Evolutionary conservation across 2,797 vertebrate species (phyloP), one percentile per base, ranked within the genome.

Genomic region (Lutjanus campechanus): DNA sequence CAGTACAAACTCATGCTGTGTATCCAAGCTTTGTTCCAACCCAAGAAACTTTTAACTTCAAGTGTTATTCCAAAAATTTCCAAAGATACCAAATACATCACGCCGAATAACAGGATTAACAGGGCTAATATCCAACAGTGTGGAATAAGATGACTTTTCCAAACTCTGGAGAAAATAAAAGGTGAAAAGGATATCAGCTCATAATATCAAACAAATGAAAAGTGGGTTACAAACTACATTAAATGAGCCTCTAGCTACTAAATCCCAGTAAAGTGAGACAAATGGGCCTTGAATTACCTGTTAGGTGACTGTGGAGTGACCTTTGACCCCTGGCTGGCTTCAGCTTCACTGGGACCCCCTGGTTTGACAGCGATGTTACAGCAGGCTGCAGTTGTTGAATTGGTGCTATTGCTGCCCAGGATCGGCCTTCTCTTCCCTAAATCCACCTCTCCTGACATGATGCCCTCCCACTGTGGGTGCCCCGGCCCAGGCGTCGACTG

Each of bases 381-480:
- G 79, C 86, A 90, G 54, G 75, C 80, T 67, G 79, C 80, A 5
- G 76, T 63, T 41, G 69, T 73, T 76, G 84, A 58, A 66, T 77
- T 81, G 1, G 85, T 76, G 7, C 55, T 75, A 58, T 53, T 85
- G 46, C 65, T 83, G 20, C 67, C 80, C 17, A 91, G 68, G n/a
- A 90, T 65, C 0, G 83, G 80, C 59, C 76, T 86, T 79, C 92
- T 82, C 73, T 89, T 84, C 55, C 67, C 80, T 58, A 87, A 74
- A 63, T 90, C 85, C 69, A 85, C 77, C 0, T 61, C 47, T 20
- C 87, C 84, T 15, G 93, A 81, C 67, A 89, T 22, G 0, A 91
- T 79, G 10, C 78, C 62, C 25, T 89, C 89, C 91, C 92, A 93
- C 56, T 92, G 89, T 0, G 89, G 86, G 56, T 88, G 93, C 13